Percentiles rank a stretch among this genome's conserved stretches.
Evolutionary conservation across 1,140 invertebrate genomes (phyloP).

Genomic region (Drosophila azteca): DNA sequence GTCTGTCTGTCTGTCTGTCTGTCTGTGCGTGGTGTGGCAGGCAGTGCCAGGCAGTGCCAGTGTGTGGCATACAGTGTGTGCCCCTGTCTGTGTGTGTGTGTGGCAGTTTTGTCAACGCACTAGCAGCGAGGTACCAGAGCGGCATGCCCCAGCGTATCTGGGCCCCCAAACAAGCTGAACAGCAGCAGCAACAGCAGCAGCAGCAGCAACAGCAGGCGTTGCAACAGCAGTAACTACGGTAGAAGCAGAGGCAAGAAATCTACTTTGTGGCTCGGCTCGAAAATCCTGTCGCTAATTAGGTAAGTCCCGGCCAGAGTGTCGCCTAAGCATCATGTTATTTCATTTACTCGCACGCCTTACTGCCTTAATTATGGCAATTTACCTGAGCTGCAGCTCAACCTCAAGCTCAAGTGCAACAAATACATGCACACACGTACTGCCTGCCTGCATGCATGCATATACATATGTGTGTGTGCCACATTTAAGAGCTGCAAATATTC

Average conservation of each 20-base stretch:
- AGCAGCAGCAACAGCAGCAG: too few relatives aligned
- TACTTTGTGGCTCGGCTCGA: constrained; percentile 55
- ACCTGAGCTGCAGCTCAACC: constrained; percentile 36
- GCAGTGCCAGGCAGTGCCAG: too few relatives aligned
- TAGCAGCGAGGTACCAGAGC: too few relatives aligned
- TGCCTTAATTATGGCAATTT: constrained; percentile 68
- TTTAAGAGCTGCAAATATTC: too few relatives aligned
- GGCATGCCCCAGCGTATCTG: background rate
- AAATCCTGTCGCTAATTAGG: constrained; percentile 76
- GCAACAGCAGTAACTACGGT: constrained; percentile 11
- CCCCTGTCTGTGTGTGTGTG: constrained; percentile 32
- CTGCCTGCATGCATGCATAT: constrained; percentile 1
- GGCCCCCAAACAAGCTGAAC: background rate
- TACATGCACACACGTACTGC: too few relatives aligned
- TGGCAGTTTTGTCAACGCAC: too few relatives aligned
- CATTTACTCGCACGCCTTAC: constrained; percentile 34
- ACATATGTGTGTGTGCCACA: too few relatives aligned
- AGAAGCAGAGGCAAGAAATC: constrained; percentile 5
- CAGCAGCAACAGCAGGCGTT: background rate
- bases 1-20: constrained; percentile 39
- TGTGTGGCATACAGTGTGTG: background rate
- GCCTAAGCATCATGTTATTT: constrained; percentile 52
- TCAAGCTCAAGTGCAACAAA: constrained; percentile 30
- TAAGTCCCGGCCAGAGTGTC: constrained; percentile 47
- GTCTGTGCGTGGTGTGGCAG: constrained; percentile 18